Evolutionary conservation across 2,113 vertebrate species (phyloP), one percentile per base, ranked within the genome.

Genomic region (Zosterops pallidus): DNA sequence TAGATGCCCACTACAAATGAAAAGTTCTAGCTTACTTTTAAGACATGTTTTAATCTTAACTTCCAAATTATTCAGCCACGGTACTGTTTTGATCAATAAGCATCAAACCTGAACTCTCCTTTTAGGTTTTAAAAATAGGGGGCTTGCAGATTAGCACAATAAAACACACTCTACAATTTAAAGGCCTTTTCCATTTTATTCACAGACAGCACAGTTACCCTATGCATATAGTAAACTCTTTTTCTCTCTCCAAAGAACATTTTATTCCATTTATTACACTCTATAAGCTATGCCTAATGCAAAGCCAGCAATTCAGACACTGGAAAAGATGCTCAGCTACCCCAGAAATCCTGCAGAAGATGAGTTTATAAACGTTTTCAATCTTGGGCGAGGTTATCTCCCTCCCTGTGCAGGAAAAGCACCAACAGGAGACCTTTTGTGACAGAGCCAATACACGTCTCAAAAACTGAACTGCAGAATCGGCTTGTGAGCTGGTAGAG

Each of bases 301-400:
- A 55, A 84, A 93, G 29, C 25, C 75, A 65, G n/a, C 63, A 64
- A 25, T 19, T 76, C 53, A 86, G 8, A 14, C 7, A 22, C 26
- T 6, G 25, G 68, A 22, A 74, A 67, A 60, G 44, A 53, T 37
- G 63, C 29, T 37, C 55, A 69, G 6, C 47, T n/a, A 53, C 15
- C 25, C 22, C 18, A 62, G 29, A 46, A 50, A 57, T 22, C 35
- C 57, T 47, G 53, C 4, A 83, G 60, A 59, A 71, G 18, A 21
- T 1, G 4, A 6, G 5, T 4, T 79, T 44, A 57, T 6, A 82
- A 60, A 71, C 0, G 0, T 33, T 78, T 64, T 52, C n/a, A 39
- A 2, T 31, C 50, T 33, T 33, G 16, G 23, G 41, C 79, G 28
- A 53, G 11, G 4, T 72, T 25, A 26, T 44, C n/a, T 71, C 62